Evolutionary conservation across 2,113 vertebrate genomes (phyloP), one percentile per base, ranked within the genome.

Genomic region (Callospermophilus lateralis): DNA sequence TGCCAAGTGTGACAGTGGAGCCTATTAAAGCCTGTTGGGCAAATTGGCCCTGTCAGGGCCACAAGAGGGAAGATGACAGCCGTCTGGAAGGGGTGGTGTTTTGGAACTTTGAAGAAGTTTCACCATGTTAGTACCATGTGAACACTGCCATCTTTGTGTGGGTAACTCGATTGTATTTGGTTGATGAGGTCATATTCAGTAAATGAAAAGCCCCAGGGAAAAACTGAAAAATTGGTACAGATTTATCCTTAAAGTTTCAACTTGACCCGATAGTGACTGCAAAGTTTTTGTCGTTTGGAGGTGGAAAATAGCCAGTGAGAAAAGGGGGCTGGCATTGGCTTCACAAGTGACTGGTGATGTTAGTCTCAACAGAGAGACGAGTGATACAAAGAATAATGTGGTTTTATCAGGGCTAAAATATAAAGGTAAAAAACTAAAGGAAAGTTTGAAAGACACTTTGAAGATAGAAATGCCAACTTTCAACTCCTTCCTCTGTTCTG

Each of bases 21-120:
- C 26, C 92, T 91, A 72, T 88, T 89, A 97, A 92, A 65, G 30
- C 16, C 72, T 90, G 30, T 95, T 90, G 96, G 89, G 30, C 8
- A 94, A 96, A 74, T 8, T 80, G 76, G 37, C 61, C 77, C 28
- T 80, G 76, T 39, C 84, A 96, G 34, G 20, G 79, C 55, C 42
- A 51, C 8, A 4, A 37, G 55, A 89, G 28, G 70, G 37, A 94
- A 68, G 53, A 93, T 79, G 65, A 89, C 65, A 95, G 76, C 42
- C 79, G 63, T 63, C 42, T 89, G 79, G n/a, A 30, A 86, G 28
- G 22, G 24, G 6, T 89, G 61, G 58, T 95, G 65, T 48, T 94
- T 68, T 76, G 67, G 77, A 96, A 80, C 85, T 87, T 37, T 61
- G 45, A 89, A 92, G 70, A 79, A 85, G 74, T 94, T 95, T 86